Evolutionary conservation across 2,888 invertebrate species (phyloP), one percentile per base, ranked within the genome.

Genomic region (Dorcus parallelipipedus): DNA sequence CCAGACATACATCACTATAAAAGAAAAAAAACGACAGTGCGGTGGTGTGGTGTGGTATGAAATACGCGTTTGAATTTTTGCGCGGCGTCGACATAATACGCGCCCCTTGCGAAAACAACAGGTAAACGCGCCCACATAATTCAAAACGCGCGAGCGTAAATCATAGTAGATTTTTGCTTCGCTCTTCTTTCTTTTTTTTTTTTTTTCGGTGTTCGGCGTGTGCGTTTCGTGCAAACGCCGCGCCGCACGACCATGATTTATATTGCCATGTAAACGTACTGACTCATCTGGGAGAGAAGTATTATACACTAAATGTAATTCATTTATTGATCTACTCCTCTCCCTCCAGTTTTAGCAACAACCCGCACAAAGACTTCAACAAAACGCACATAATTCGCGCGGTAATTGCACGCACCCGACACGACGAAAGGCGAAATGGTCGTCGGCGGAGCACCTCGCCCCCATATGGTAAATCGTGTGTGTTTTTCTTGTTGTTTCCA

Each of bases 241-340:
- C 9, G 9, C 45, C 20, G 14, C 23, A 45, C 14, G 45, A 20
- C 45, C 17, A 45, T 45, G 45, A 45, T 45, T 45, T 43, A 51
- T 43, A 38, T 56, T 39, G 38, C 49, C 49, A 17, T 50, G 42
- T 54, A 48, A 45, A 59, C 52, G 55, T 60, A 61, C 53, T 49
- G 58, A 54, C 57, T 64, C 61, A 64, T 66, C 66, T 63, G 64
- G 61, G 63, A 65, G 64, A 63, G 64, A 67, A 66, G 66, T 66
- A 68, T 68, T 67, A 64, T 60, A 65, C 64, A 64, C 67, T 68
- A 70, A 77, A 76, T 77, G 76, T 78, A 78, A 77, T 78, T 78
- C 77, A 76, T 78, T 78, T 78, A 78, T 78, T 77, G 78, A 78
- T 78, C 77, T 76, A 77, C 76, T 75, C 74, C 64, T 63, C 66